These are phyloP conservation scores for Onchidella celtica DNA, from an alignment of 2,888 invertebrate genomes.

Conservation along the genomic window DNA sequence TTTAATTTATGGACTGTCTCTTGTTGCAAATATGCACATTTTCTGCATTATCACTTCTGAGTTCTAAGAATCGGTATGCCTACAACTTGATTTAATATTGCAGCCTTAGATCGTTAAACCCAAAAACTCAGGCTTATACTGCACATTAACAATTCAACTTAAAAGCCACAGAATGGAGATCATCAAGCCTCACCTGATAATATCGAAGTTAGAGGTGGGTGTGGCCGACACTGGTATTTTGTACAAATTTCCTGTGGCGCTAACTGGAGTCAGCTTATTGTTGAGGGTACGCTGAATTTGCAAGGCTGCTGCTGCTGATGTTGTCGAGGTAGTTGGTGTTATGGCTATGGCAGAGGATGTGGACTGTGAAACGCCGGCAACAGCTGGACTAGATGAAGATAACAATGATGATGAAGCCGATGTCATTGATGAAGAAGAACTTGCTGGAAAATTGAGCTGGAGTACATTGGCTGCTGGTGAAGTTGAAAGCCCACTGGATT, in stretches of 20 bases:
- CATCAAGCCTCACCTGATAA: conserved; percentile 70
- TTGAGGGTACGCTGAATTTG: conserved; percentile 35
- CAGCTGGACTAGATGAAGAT: conserved; percentile 53
- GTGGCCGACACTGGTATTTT: conserved; percentile 54
- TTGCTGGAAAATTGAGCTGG: conserved; percentile 77
- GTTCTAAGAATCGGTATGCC: too few relatives aligned
- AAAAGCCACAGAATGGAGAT: too few relatives aligned
- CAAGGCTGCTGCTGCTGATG: conserved; percentile 38
- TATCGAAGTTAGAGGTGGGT: conserved; percentile 61
- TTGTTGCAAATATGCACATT: too few relatives aligned
- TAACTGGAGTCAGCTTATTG: conserved; percentile 12
- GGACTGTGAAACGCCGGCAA: conserved; percentile 54
- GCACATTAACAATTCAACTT: too few relatives aligned
- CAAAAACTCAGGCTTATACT: too few relatives aligned
- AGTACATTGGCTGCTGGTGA: conserved; percentile 77
- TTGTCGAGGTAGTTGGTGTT: conserved; percentile 28
- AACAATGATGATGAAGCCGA: conserved; percentile 48
- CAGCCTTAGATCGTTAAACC: too few relatives aligned
- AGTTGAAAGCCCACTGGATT: conserved; percentile 75
- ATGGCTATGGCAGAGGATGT: conserved; percentile 49
- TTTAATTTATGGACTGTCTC: too few relatives aligned
- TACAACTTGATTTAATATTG: too few relatives aligned
- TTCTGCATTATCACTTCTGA: too few relatives aligned
- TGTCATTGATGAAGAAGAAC: conserved; percentile 50
- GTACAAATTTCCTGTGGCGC: conserved; percentile 25